Evolutionary conservation across 1,140 invertebrate genomes (phyloP).

Genomic region (Eumeta japonica): DNA sequence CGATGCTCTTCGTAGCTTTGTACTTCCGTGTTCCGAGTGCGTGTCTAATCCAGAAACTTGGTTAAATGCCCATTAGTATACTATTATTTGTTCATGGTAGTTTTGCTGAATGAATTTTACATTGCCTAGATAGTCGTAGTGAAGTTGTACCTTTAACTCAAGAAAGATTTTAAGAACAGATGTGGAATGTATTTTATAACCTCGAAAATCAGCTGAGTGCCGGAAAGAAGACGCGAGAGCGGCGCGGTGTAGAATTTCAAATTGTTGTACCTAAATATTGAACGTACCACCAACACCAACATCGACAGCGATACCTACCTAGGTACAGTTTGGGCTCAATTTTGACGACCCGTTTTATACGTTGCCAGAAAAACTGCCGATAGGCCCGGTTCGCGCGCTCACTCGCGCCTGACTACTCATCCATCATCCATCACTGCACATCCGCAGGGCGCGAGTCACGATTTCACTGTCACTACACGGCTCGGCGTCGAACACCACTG

Average conservation of each 20-base stretch:
- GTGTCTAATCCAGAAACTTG: too few relatives aligned
- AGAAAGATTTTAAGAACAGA: constrained; percentile 10
- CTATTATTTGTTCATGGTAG: too few relatives aligned
- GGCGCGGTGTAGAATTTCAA: too few relatives aligned
- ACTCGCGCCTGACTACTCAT: constrained; percentile 45
- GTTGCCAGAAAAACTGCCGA: constrained; percentile 30
- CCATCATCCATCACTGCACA: constrained; percentile 57
- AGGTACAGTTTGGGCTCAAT: constrained; percentile 57
- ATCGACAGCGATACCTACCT: constrained; percentile 35
- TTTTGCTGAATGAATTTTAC: neutral
- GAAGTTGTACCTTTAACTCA: constrained; percentile 4
- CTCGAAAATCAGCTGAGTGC: constrained; percentile 41
- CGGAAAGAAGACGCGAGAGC: constrained; percentile 18
- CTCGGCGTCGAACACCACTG: too few relatives aligned
- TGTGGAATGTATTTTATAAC: constrained; percentile 24
- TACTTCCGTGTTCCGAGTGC: too few relatives aligned
- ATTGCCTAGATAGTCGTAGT: neutral
- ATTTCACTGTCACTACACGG: constrained; percentile 52
- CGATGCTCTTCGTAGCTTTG: too few relatives aligned
- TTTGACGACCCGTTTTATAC: constrained; percentile 48
- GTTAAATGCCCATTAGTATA: too few relatives aligned
- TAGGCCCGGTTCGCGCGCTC: constrained; percentile 20
- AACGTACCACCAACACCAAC: too few relatives aligned
- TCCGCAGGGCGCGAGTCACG: constrained; percentile 48
- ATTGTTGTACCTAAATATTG: too few relatives aligned